phyloP scores from a whole-genome alignment of 2,113 vertebrate genomes.

The Hyla sarda region DNA sequence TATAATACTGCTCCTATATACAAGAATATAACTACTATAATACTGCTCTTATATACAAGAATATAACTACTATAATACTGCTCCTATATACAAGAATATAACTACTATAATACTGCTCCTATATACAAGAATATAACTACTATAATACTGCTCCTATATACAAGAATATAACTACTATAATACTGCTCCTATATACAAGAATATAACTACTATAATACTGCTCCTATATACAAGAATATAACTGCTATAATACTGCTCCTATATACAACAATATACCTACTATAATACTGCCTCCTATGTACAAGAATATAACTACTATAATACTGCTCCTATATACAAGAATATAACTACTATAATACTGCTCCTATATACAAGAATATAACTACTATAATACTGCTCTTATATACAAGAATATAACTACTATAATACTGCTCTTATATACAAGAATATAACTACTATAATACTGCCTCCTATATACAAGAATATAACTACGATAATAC shows the following conservation, averaged over 20 bases:
- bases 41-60: background rate
- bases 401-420: background rate
- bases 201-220: too few species aligned
- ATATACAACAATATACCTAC: too few species aligned
- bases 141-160: background rate
- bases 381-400: too few species aligned
- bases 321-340: background rate
- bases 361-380: background rate
- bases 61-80: slow-evolving; percentile 11
- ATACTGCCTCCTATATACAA: background rate
- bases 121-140: background rate
- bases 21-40: slow-evolving; percentile 17
- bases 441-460: background rate
- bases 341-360: background rate
- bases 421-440: background rate
- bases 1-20: too few species aligned
- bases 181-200: too few species aligned
- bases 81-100: background rate
- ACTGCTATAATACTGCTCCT: too few species aligned
- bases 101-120: background rate
- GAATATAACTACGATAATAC: too few species aligned
- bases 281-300: background rate
- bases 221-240: background rate
- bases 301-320: slow-evolving; percentile 6
- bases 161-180: background rate